Evolutionary conservation across 1,140 invertebrate genomes (phyloP).

Genomic region (Zeugodacus cucurbitae): DNA sequence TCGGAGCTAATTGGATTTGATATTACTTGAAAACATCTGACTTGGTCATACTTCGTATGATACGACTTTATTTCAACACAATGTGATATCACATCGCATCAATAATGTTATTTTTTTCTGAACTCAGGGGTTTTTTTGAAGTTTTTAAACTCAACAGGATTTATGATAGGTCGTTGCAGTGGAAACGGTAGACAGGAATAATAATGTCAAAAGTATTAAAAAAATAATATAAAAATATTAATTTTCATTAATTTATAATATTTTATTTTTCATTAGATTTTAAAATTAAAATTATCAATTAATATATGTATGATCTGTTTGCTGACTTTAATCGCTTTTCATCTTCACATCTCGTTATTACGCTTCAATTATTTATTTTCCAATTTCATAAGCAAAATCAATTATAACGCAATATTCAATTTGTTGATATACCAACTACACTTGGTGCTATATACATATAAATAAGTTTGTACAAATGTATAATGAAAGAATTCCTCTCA

Average conservation of each 20-base stretch:
- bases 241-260: too few relatives aligned
- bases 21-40: too few relatives aligned
- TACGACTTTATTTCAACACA: neutral
- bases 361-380: neutral
- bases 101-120: too few relatives aligned
- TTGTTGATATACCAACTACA: neutral
- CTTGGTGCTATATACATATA: neutral
- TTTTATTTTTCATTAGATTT: too few relatives aligned
- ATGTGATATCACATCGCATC: neutral
- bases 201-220: too few relatives aligned
- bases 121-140: too few relatives aligned
- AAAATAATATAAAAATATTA: too few relatives aligned
- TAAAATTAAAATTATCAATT: neutral
- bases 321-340: neutral
- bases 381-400: neutral
- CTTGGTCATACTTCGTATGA: neutral
- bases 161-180: too few relatives aligned
- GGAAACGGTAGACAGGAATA: too few relatives aligned
- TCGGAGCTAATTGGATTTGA: too few relatives aligned
- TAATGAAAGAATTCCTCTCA: neutral
- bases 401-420: constrained; percentile 7
- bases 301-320: neutral
- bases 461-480: neutral
- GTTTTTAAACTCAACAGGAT: too few relatives aligned
- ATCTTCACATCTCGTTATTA: neutral